Conservation (phyloP, 2,797 vertebrate genomes). For the Sebastes matsubarae region DNA sequence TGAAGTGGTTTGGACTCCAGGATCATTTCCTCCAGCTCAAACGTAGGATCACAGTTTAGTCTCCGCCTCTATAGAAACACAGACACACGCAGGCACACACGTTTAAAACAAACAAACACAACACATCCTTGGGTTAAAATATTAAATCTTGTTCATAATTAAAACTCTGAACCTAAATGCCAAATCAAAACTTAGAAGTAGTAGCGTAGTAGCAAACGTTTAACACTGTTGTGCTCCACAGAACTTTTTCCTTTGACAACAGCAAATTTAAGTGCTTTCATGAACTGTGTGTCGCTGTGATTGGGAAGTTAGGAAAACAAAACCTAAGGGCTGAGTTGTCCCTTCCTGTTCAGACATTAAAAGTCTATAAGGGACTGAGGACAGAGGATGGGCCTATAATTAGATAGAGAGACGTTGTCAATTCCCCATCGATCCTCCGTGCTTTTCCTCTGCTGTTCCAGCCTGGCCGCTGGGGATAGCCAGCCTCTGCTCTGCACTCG, state of each 20-base stretch:
- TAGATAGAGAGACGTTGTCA: conserved; percentile 53
- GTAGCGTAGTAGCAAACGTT: not conserved
- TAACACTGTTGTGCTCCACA: not conserved
- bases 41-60: conserved; percentile 95
- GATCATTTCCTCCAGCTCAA: conserved; percentile 99
- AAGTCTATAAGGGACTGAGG: conserved; percentile 27
- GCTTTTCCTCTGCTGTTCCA: conserved; percentile 39
- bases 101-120: not conserved
- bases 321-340: conserved; percentile 2
- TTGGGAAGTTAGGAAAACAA: conserved; percentile 8
- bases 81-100: not conserved
- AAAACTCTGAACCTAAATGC: not conserved
- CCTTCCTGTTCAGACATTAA: conserved; percentile 12
- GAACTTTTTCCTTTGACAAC: not conserved
- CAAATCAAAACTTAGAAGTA: not conserved
- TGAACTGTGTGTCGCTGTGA: too few relatives aligned
- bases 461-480: conserved; percentile 10
- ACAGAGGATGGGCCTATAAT: conserved; percentile 45
- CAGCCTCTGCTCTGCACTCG: conserved; percentile 17
- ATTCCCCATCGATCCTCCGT: conserved; percentile 58
- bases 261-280: not conserved
- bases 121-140: not conserved
- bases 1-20: conserved; percentile 97
- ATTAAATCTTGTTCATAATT: not conserved
- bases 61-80: conserved; percentile 85